Percentiles rank a stretch among this genome's conserved stretches.
These are phyloP conservation scores for Chrysotoxum bicinctum DNA, from an alignment of 2,888 invertebrate species.

Conservation along the genomic window DNA sequence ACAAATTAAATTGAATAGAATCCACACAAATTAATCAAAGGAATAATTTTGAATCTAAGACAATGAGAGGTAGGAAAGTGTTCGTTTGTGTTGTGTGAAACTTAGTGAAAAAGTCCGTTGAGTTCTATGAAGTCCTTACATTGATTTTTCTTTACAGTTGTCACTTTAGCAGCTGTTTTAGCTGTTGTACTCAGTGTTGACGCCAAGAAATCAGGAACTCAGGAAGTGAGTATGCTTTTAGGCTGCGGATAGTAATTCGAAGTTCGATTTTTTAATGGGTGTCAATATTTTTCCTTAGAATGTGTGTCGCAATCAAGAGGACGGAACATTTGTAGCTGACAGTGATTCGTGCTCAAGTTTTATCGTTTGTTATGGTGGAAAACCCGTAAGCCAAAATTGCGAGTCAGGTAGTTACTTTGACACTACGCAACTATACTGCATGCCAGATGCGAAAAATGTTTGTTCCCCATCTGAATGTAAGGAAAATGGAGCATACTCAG, in stretches of 20 bases:
- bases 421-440: background rate
- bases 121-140: background rate
- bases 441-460: constrained; percentile 39
- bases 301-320: constrained; percentile 71
- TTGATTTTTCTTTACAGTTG: constrained; percentile 50
- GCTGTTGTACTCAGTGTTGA: constrained; percentile 47
- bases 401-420: constrained; percentile 75
- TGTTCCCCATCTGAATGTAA: constrained; percentile 74
- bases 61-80: constrained; percentile 61
- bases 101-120: background rate
- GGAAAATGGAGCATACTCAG: constrained; percentile 71
- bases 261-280: background rate
- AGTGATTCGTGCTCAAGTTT: constrained; percentile 73
- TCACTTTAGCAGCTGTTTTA: constrained; percentile 53
- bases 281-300: constrained; percentile 64
- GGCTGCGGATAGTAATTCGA: background rate
- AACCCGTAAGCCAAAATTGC: constrained; percentile 74
- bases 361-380: constrained; percentile 73
- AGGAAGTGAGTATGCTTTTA: constrained; percentile 38
- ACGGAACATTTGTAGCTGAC: constrained; percentile 67
- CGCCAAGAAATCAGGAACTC: constrained; percentile 30
- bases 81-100: constrained; percentile 1
- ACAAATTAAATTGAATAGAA: constrained; percentile 33
- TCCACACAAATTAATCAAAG: constrained; percentile 8
- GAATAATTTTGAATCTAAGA: constrained; percentile 44